Evolutionary conservation across 2,888 invertebrate species (phyloP), one percentile per base, ranked within the genome.

Genomic region (Octonoba sinensis): DNA sequence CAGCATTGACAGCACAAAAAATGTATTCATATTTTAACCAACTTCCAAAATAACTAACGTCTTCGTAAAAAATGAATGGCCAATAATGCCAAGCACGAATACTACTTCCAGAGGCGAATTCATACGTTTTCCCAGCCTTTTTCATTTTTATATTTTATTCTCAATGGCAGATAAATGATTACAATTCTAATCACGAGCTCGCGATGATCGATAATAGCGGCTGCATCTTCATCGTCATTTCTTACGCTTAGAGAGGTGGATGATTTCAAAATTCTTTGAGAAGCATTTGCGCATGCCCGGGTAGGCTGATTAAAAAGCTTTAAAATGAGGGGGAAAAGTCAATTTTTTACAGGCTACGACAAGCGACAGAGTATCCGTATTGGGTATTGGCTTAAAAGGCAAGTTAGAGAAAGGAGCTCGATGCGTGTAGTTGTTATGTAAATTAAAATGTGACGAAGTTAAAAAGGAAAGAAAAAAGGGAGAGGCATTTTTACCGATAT

Each of bases 221-320:
- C 67, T 76, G 51, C 76, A 44, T 69, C 76, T n/a, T 62, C 69
- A 66, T 74, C 74, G 56, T 57, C 65, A 74, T 66, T 74, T 54
- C 69, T 76, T 62, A 69, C 76, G 69, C 76, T 69, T 36, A 46
- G 51, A 51, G 44, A 60, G 69, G 69, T 67, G 51, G 36, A 69
- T 76, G 76, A 69, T 76, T 76, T 60, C 62, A 44, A 76, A 69
- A 60, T 60, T 49, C 46, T 74, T 66, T 47, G 65, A 65, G 66
- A 57, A 44, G 57, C 22, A 18, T 18, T 36, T 54, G 54, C 64
- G 54, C 73, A 64, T 73, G 64, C 73, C 36, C 66, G 22, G 67
- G 36, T 67, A 27, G 75, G 65, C 16, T 76, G 76, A 76, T 76
- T 76, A 76, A 76, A 74, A 75, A 65, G 74, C 66, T 75, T 66